These are phyloP conservation scores for Amphilophus citrinellus DNA, from an alignment of 2,113 vertebrate species.

Conservation along the genomic window DNA sequence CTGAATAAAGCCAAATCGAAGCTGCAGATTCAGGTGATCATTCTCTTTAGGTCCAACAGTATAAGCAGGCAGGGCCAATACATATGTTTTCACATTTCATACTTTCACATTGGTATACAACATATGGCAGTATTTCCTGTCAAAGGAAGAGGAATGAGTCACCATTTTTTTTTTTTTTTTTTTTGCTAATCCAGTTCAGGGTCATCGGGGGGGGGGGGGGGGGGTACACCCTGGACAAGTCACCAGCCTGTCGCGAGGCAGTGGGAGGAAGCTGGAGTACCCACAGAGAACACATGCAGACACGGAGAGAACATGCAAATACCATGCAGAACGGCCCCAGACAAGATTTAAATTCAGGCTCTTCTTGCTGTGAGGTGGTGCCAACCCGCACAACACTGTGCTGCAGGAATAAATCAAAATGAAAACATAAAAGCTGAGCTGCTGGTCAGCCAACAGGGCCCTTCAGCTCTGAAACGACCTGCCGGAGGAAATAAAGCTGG, in stretches of 20 bases:
- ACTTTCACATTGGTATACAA: background rate
- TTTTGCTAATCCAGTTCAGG: background rate
- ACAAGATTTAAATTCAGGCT: background rate
- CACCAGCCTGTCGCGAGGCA: background rate
- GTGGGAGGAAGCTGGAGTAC: background rate
- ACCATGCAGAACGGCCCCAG: too few species aligned
- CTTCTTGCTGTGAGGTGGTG: background rate
- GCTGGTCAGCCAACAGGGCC: background rate
- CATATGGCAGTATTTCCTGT: background rate
- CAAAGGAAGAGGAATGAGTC: background rate
- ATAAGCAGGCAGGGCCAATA: background rate
- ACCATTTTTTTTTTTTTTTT: background rate
- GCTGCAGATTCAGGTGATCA: background rate
- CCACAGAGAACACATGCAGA: background rate
- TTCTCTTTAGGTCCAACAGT: background rate
- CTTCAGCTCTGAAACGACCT: background rate
- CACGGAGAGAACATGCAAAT: background rate
- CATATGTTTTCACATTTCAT: background rate
- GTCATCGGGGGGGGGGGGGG: background rate
- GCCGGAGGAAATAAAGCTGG: background rate
- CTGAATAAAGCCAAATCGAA: background rate
- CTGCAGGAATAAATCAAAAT: background rate
- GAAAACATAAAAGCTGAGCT: background rate
- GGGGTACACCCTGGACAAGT: background rate
- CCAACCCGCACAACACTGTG: background rate